These are phyloP conservation scores for Diachasmimorpha longicaudata DNA, from an alignment of 1,140 invertebrate genomes.

Conservation along the genomic window DNA sequence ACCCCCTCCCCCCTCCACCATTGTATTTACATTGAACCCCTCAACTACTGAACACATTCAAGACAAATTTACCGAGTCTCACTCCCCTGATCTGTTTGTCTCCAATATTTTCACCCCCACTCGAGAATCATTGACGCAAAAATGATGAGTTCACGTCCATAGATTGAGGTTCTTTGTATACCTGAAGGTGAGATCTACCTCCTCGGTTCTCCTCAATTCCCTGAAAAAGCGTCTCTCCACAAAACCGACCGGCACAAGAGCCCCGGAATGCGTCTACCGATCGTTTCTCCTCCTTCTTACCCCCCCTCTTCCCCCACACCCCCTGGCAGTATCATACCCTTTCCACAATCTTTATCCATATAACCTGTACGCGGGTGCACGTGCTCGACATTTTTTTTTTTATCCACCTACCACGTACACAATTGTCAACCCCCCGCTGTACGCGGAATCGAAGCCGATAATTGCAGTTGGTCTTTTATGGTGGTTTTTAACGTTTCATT, in stretches of 20 bases:
- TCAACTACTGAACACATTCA: too few relatives aligned
- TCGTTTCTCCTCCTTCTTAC: background rate
- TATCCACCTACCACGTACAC: background rate
- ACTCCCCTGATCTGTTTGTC: too few relatives aligned
- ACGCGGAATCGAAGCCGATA: constrained; percentile 6
- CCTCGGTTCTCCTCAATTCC: background rate
- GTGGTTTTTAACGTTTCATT: constrained; percentile 1
- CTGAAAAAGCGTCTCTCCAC: background rate
- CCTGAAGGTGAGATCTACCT: background rate
- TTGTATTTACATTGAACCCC: too few relatives aligned
- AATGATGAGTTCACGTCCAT: background rate
- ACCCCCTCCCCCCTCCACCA: too few relatives aligned
- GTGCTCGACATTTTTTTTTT: constrained; percentile 4
- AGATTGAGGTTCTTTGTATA: background rate
- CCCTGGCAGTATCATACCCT: background rate
- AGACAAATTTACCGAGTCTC: too few relatives aligned
- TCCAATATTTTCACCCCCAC: too few relatives aligned
- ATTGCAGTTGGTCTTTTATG: constrained; percentile 6
- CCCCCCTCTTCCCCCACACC: too few relatives aligned
- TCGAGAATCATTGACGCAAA: background rate
- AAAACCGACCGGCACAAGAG: background rate
- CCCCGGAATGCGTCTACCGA: background rate
- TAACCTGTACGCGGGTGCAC: background rate
- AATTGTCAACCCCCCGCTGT: constrained; percentile 2
- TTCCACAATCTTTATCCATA: constrained; percentile 2